phyloP scores from a whole-genome alignment of 2,797 vertebrate genomes.

The Ctenosaura bakeri region DNA sequence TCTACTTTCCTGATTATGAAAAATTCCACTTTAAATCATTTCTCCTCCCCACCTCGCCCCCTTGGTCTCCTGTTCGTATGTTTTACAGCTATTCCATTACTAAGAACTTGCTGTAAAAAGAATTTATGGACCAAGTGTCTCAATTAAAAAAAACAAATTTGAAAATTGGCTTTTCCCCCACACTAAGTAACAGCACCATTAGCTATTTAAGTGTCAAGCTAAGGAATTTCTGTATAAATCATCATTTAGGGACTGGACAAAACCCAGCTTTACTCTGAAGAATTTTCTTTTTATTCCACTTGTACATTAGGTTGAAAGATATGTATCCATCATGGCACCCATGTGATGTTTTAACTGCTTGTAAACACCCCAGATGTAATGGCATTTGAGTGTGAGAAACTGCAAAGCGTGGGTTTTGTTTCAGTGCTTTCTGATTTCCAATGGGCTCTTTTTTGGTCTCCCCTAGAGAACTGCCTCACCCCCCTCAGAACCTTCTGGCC shows the following conservation, averaged over 20 bases:
- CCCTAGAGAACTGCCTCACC: constrained; percentile 92
- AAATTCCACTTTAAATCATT: constrained; percentile 57
- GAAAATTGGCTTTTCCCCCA: constrained; percentile 38
- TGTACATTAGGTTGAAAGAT: constrained; percentile 44
- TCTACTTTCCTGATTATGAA: constrained; percentile 72
- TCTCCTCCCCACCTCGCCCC: background rate
- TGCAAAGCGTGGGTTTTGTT: background rate
- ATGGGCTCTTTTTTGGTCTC: background rate
- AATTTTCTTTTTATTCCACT: constrained; percentile 59
- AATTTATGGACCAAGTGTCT: constrained; percentile 64
- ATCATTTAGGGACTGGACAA: constrained; percentile 17
- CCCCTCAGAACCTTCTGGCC: constrained; percentile 92
- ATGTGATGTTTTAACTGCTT: background rate
- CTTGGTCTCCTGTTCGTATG: constrained; percentile 26
- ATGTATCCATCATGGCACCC: background rate
- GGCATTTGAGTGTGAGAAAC: no score
- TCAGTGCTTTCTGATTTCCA: background rate
- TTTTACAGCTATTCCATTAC: constrained; percentile 53
- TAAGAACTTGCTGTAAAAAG: constrained; percentile 39
- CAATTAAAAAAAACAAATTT: constrained; percentile 43
- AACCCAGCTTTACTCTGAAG: background rate
- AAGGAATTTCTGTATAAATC: constrained; percentile 37
- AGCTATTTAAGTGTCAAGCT: constrained; percentile 43
- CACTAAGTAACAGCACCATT: constrained; percentile 38
- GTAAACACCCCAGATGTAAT: background rate